These are phyloP conservation scores for Teleopsis dalmanni DNA, from an alignment of 1,140 invertebrate species.

Conservation along the genomic window DNA sequence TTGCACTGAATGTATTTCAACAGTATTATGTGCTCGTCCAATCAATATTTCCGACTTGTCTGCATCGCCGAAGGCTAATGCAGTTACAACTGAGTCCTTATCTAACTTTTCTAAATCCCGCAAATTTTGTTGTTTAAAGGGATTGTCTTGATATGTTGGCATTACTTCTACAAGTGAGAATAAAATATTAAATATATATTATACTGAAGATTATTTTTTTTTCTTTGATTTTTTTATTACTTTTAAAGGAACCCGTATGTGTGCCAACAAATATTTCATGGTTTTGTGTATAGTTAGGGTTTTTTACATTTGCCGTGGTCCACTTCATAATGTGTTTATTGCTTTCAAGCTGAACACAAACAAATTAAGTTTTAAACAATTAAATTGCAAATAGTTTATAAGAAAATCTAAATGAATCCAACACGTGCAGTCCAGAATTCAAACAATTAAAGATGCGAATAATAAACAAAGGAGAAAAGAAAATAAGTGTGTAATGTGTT, in stretches of 20 bases:
- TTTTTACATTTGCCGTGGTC: conserved; percentile 38
- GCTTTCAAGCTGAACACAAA: background rate
- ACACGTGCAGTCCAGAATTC: conserved; percentile 4
- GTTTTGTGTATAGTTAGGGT: conserved; percentile 30
- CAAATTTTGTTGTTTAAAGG: conserved; percentile 42
- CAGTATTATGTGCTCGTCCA: conserved; percentile 40
- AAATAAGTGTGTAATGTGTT: too few species aligned
- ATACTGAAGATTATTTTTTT: background rate
- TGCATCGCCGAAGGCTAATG: conserved; percentile 60
- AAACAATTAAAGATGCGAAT: too few species aligned
- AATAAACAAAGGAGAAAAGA: too few species aligned
- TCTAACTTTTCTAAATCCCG: conserved; percentile 46
- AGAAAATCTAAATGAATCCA: conserved; percentile 1
- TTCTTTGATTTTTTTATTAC: conserved; percentile 19
- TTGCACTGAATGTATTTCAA: conserved; percentile 22
- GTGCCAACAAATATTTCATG: conserved; percentile 42
- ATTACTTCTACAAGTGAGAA: conserved; percentile 21
- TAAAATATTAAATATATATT: background rate
- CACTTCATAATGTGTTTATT: conserved; percentile 27
- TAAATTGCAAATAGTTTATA: background rate
- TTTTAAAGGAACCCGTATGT: conserved; percentile 42
- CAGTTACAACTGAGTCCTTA: conserved; percentile 53
- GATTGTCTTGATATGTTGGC: conserved; percentile 26
- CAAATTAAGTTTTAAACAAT: background rate
- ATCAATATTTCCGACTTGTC: conserved; percentile 61